Evolutionary conservation across 2,888 invertebrate genomes (phyloP).

Genomic region (Chesias legatella): DNA sequence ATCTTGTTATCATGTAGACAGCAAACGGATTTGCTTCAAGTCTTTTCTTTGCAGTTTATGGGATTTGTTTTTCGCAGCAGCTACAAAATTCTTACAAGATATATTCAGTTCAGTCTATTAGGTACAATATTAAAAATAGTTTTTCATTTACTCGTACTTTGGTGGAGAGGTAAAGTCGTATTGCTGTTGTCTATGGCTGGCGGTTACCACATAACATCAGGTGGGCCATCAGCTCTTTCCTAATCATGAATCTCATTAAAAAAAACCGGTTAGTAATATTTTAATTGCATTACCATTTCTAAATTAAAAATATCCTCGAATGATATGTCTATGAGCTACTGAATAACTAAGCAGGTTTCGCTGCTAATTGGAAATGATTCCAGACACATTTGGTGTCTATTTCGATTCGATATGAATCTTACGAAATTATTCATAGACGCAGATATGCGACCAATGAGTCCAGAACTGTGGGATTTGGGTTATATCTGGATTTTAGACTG

Average conservation of each 20-base stretch:
- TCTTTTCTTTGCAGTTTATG: constrained; percentile 41
- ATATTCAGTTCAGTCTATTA: too few species aligned
- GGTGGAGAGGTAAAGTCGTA: too few species aligned
- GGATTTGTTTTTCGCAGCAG: constrained; percentile 29
- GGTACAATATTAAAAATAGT: too few species aligned
- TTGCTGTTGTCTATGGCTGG: too few species aligned
- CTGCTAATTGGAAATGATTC: constrained; percentile 15
- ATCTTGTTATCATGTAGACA: constrained; percentile 29
- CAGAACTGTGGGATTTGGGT: too few species aligned
- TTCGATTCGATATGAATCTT: constrained; percentile 38
- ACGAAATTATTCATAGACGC: constrained; percentile 43
- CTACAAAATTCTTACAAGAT: constrained; percentile 20
- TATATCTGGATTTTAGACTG: too few species aligned
- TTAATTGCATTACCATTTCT: background rate
- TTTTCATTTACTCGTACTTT: too few species aligned
- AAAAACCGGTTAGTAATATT: too few species aligned
- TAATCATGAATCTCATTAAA: too few species aligned
- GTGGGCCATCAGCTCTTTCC: too few species aligned
- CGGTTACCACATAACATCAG: too few species aligned
- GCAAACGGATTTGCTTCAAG: constrained; percentile 36
- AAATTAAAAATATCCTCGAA: too few species aligned
- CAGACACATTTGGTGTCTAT: constrained; percentile 27
- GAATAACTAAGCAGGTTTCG: constrained; percentile 11
- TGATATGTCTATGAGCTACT: background rate
- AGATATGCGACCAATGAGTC: constrained; percentile 1